A percentile compares a stretch with the other conserved stretches of the same genome.
phyloP scores from a whole-genome alignment of 2,888 invertebrate genomes.

The Notodonta dromedarius region DNA sequence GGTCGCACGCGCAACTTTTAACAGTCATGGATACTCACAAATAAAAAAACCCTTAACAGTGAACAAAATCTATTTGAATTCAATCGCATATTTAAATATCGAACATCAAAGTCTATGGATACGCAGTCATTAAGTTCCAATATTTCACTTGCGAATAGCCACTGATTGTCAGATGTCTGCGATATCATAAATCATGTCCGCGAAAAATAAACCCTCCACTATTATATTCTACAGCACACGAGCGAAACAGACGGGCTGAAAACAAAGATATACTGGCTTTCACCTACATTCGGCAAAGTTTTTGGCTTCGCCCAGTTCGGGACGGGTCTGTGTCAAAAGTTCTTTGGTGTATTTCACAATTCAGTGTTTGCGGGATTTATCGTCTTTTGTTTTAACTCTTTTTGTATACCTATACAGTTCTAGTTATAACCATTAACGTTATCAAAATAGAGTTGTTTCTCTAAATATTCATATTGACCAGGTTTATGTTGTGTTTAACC shows the following conservation, averaged over 20 bases:
- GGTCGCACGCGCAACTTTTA: no score
- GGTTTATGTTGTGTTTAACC: not conserved
- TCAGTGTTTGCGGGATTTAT: slow-evolving; percentile 26
- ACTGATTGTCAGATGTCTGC: not conserved
- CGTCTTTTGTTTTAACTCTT: slow-evolving; percentile 18
- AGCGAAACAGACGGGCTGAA: slow-evolving; percentile 16
- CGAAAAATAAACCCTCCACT: slow-evolving; percentile 20
- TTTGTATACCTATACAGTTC: not conserved
- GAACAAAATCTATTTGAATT: no score
- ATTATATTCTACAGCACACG: slow-evolving; percentile 25
- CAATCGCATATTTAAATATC: no score
- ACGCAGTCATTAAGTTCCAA: no score
- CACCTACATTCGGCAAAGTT: slow-evolving; percentile 38
- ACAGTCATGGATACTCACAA: no score
- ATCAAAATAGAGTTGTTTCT: not conserved
- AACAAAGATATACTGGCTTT: slow-evolving; percentile 38
- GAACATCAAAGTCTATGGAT: no score
- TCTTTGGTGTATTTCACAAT: slow-evolving; percentile 35
- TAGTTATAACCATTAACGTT: not conserved
- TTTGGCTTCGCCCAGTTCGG: slow-evolving; percentile 35
- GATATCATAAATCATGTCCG: slow-evolving; percentile 26
- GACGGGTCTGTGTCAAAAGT: slow-evolving; percentile 33
- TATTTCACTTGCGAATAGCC: not conserved
- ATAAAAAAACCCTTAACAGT: no score
- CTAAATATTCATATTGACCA: not conserved